Evolutionary conservation across 2,888 invertebrate species (phyloP).

Genomic region (Ormia ochracea): DNA sequence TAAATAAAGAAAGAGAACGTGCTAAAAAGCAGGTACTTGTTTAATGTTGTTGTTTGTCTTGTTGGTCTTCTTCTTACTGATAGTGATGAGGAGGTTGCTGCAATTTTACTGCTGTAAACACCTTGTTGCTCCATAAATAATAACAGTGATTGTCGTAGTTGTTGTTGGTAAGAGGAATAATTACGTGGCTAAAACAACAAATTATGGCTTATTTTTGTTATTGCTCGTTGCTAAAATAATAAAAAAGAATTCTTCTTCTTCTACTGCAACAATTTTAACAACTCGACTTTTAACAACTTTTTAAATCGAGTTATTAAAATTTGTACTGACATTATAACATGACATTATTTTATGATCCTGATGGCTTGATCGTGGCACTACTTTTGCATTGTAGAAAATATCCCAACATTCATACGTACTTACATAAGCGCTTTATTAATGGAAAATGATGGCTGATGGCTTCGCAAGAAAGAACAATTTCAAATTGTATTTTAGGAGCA

Average conservation of each 20-base stretch:
- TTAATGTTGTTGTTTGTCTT: conserved; percentile 36
- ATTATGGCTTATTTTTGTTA: conserved; percentile 13
- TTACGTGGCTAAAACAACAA: conserved; percentile 16
- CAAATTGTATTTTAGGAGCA: no score
- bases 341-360: neutral
- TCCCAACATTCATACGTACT: no score
- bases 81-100: neutral
- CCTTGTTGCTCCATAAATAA: conserved; percentile 51
- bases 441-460: no score
- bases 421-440: no score
- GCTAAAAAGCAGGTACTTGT: conserved; percentile 51
- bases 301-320: neutral
- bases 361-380: neutral
- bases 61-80: neutral
- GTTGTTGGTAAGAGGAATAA: conserved; percentile 23
- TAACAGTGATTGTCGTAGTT: conserved; percentile 35
- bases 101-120: conserved; percentile 46
- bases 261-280: conserved; percentile 4
- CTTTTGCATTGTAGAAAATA: no score
- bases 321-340: neutral
- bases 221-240: neutral
- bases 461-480: no score
- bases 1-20: conserved; percentile 29
- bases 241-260: neutral
- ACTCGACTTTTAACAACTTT: neutral